Conservation (phyloP, 2,888 invertebrate species). For the Epirrhoe tristata region DNA sequence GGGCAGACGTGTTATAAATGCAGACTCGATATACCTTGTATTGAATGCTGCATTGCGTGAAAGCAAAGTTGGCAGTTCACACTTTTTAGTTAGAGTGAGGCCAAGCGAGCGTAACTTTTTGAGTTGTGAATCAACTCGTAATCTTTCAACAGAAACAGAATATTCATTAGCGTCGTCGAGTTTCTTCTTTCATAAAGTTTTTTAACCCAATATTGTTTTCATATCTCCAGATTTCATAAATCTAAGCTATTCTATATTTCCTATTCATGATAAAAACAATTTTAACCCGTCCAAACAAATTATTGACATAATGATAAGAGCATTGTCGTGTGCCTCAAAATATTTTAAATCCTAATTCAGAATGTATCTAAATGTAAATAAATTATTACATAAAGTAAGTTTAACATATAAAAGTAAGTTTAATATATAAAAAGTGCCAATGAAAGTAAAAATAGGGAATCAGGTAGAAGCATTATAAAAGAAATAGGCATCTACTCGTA, state of each 20-base stretch:
- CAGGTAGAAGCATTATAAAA: constrained; percentile 3
- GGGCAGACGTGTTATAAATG: too few species aligned
- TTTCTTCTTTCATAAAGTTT: not conserved
- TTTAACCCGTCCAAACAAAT: constrained; percentile 43
- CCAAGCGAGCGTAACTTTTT: too few species aligned
- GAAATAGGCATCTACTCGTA: not conserved
- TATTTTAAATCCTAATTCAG: constrained; percentile 27
- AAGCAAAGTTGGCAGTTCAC: too few species aligned
- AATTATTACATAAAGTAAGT: too few species aligned
- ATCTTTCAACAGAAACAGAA: too few species aligned
- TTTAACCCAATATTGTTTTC: not conserved
- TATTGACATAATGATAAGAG: constrained; percentile 28
- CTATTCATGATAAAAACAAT: constrained; percentile 15
- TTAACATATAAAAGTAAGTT: too few species aligned
- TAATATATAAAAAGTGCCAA: constrained; percentile 31
- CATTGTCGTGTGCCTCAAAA: constrained; percentile 38
- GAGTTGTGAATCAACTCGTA: too few species aligned
- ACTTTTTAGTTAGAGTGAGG: too few species aligned
- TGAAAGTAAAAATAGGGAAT: constrained; percentile 10
- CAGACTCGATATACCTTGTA: too few species aligned
- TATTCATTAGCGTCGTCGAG: too few species aligned
- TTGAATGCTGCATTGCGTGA: too few species aligned
- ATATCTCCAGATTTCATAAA: not conserved
- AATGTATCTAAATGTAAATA: constrained; percentile 29
- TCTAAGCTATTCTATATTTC: not conserved